These are phyloP conservation scores for Drosophila tanythrix DNA, from an alignment of 2,888 invertebrate species.

Conservation along the genomic window DNA sequence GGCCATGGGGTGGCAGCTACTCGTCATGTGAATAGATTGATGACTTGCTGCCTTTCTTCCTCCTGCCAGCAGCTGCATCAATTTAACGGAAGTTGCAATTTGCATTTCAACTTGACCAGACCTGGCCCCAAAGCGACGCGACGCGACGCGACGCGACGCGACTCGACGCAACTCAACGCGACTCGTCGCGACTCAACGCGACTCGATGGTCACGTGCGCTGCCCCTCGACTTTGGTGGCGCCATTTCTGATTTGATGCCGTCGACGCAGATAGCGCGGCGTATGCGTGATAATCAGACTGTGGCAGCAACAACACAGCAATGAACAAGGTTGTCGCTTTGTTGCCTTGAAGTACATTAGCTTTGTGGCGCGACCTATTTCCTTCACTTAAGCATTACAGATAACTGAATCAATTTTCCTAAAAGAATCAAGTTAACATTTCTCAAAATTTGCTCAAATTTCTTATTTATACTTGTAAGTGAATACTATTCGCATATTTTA, in stretches of 20 bases:
- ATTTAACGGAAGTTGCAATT: conserved; percentile 80
- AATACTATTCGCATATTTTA: neutral
- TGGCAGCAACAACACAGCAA: conserved; percentile 18
- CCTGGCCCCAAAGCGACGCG: conserved; percentile 33
- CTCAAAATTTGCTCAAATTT: neutral
- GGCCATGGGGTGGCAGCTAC: conserved; percentile 38
- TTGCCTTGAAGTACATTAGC: neutral
- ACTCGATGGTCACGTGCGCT: conserved; percentile 50
- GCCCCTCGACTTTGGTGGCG: conserved; percentile 47
- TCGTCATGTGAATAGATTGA: conserved; percentile 48
- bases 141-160: neutral
- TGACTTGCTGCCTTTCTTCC: conserved; percentile 1
- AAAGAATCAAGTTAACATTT: too few species aligned
- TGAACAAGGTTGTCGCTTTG: conserved; percentile 5
- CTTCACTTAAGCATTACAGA: neutral
- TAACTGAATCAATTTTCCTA: too few species aligned
- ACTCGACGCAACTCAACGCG: conserved; percentile 5
- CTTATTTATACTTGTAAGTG: neutral
- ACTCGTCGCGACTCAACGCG: neutral
- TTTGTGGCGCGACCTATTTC: neutral
- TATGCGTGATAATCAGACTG: conserved; percentile 63
- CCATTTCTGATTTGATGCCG: conserved; percentile 71
- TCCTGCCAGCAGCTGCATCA: conserved; percentile 60
- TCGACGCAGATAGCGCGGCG: conserved; percentile 53
- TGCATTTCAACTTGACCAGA: conserved; percentile 77